phyloP scores from a whole-genome alignment of 2,113 vertebrate genomes.

The Polypterus senegalus region DNA sequence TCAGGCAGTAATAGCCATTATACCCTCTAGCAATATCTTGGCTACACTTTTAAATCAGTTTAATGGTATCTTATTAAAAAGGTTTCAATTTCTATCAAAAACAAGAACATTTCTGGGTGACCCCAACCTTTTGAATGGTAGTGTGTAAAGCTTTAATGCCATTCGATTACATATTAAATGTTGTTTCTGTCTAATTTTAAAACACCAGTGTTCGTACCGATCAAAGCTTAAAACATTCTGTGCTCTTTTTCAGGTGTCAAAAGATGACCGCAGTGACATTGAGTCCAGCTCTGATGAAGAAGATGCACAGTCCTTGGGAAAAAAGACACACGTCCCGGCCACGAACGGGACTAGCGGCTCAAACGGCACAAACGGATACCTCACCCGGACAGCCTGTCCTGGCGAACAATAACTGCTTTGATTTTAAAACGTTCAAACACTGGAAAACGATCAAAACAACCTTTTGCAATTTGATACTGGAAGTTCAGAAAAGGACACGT shows the following conservation, averaged over 20 bases:
- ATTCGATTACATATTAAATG: too few species aligned
- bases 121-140: too few species aligned
- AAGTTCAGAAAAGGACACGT: slow-evolving; percentile 60
- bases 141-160: too few species aligned
- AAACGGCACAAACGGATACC: slow-evolving; percentile 82
- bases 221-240: slow-evolving; percentile 14
- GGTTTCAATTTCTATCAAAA: too few species aligned
- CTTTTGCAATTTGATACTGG: slow-evolving; percentile 51
- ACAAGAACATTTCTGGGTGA: too few species aligned
- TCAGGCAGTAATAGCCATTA: too few species aligned
- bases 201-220: slow-evolving; percentile 5
- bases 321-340: slow-evolving; percentile 56
- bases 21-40: too few species aligned
- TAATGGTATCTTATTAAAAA: too few species aligned
- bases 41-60: too few species aligned
- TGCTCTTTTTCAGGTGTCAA: slow-evolving; percentile 62
- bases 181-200: too few species aligned
- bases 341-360: slow-evolving; percentile 78
- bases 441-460: slow-evolving; percentile 29
- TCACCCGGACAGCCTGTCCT: slow-evolving; percentile 56
- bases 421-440: slow-evolving; percentile 20
- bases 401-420: slow-evolving; percentile 67
- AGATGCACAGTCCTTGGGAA: slow-evolving; percentile 50
- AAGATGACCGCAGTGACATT: slow-evolving; percentile 86
- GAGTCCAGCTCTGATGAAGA: slow-evolving; percentile 96